phyloP scores from a whole-genome alignment of 2,888 invertebrate species.

The Eilema depressum region DNA sequence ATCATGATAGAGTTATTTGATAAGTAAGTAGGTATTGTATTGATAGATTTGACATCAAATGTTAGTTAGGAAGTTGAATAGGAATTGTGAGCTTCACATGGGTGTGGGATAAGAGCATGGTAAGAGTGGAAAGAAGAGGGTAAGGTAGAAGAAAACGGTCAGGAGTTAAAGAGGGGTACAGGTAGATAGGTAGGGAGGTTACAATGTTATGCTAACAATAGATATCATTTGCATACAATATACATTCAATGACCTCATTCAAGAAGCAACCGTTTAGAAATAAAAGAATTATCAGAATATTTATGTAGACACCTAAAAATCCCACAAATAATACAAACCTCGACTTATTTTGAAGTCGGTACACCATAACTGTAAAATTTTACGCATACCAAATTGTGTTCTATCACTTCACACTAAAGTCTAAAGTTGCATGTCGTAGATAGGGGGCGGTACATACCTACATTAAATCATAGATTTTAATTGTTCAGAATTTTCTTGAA shows the following conservation, averaged over 20 bases:
- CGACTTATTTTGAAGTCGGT: neutral
- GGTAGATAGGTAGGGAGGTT: too few relatives aligned
- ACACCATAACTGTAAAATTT: neutral
- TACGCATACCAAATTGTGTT: neutral
- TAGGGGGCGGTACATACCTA: neutral
- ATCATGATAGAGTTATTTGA: too few relatives aligned
- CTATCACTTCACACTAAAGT: neutral
- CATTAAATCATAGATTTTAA: neutral
- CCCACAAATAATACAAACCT: neutral
- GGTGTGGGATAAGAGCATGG: too few relatives aligned
- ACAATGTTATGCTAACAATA: neutral
- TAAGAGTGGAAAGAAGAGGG: too few relatives aligned
- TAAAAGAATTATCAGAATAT: neutral
- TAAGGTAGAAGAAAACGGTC: too few relatives aligned
- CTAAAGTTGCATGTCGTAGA: neutral
- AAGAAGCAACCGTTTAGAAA: too few relatives aligned
- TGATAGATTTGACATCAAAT: too few relatives aligned
- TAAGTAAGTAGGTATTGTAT: too few relatives aligned
- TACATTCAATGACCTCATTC: neutral
- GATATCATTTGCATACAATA: neutral
- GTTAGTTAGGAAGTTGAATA: too few relatives aligned
- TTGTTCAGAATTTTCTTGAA: slow-evolving; percentile 3
- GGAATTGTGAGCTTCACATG: too few relatives aligned
- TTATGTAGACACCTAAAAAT: too few relatives aligned
- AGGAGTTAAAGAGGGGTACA: too few relatives aligned